Evolutionary conservation across 1,140 invertebrate species (phyloP).

Genomic region (fruit fly (Drosophila melanogaster)): Release_6_plus_ISO1_MT NT_037436.4:1209001-1209500

Average conservation of each 20-base stretch:
- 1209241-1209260: constrained; percentile 54
- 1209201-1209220: neutral
- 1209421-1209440: constrained; percentile 71
- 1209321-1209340: neutral
- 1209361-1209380: constrained; percentile 17
- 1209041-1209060: constrained; percentile 58
- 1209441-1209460: constrained; percentile 67
- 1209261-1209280: constrained; percentile 52
- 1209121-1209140: constrained; percentile 48
- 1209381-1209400: constrained; percentile 20
- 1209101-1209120: constrained; percentile 45
- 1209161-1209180: constrained; percentile 36
- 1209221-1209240: constrained; percentile 69
- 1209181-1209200: constrained; percentile 9
- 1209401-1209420: constrained; percentile 43
- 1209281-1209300: constrained; percentile 37
- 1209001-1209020: constrained; percentile 69
- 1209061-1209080: constrained; percentile 30
- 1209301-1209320: constrained; percentile 60
- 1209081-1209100: constrained; percentile 34
- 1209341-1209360: constrained; percentile 7
- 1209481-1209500: constrained; percentile 66
- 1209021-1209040: constrained; percentile 68
- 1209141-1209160: constrained; percentile 1
- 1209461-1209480: constrained; percentile 76